Conservation (phyloP, 2,888 invertebrate species). For the Latrodectus elegans region DNA sequence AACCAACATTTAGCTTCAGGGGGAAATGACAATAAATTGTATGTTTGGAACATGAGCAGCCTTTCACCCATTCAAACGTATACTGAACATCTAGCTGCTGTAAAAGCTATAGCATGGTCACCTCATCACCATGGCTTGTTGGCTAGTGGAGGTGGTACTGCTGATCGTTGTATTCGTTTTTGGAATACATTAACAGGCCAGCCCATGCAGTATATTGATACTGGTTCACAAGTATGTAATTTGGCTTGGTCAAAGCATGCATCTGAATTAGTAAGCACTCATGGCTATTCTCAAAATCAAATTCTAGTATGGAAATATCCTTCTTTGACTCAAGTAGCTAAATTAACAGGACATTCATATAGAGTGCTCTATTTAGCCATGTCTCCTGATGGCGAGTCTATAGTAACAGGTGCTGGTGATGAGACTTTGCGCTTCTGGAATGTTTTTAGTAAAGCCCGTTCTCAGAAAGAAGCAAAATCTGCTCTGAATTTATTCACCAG, state of each 20-base stretch:
- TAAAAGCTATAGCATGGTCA: slow-evolving; percentile 99
- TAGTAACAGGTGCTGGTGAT: slow-evolving; percentile 98
- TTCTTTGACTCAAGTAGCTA: slow-evolving; percentile 95
- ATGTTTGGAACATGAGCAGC: slow-evolving; percentile 93
- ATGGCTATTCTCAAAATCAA: slow-evolving; percentile 99
- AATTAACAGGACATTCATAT: slow-evolving; percentile 96
- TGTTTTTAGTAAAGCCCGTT: slow-evolving; percentile 97
- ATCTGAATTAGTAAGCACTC: slow-evolving; percentile 93
- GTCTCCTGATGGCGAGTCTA: slow-evolving; percentile 98
- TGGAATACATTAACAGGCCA: slow-evolving; percentile 99
- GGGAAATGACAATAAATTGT: slow-evolving; percentile 96
- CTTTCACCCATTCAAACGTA: slow-evolving; percentile 94
- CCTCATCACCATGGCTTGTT: slow-evolving; percentile 97
- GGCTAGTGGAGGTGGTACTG: slow-evolving; percentile 99
- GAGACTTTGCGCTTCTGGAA: slow-evolving; percentile 99
- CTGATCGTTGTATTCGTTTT: slow-evolving; percentile 95
- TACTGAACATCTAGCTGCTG: slow-evolving; percentile 96
- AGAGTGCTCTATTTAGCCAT: slow-evolving; percentile 95
- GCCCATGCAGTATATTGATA: slow-evolving; percentile 98
- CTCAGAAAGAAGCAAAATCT: slow-evolving; percentile 94
- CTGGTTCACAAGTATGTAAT: slow-evolving; percentile 98
- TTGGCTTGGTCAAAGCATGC: slow-evolving; percentile 99
- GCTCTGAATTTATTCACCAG: slow-evolving; percentile 94
- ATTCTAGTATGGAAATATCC: slow-evolving; percentile 99
- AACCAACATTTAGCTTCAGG: slow-evolving; percentile 97